Base-by-base conservation (phyloP, 1,140 invertebrate species). In the Drosophila kikkawai region DNA sequence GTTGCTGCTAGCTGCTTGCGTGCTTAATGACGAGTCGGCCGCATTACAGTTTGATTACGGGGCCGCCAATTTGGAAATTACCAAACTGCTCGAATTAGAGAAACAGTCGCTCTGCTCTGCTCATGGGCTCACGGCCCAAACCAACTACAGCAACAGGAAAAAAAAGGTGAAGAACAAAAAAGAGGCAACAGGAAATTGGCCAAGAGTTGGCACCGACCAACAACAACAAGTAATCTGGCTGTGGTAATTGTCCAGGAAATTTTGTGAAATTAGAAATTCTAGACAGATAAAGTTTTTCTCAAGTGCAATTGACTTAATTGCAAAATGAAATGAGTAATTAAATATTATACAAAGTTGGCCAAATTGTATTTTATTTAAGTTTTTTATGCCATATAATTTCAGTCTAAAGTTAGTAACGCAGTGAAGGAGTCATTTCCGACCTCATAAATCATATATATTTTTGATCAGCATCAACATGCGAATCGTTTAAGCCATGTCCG, bases 11-110 rank as follows among this genome's bases (percentile, higher is more conserved):
- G 55, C 45, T 84, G 82, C 71, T 87, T 82, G 84, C 83, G 83
- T 87, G 83, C 84, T 80, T 82, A 83, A 78, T 74, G 73, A 51
- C 61, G 69, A 87, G 60, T 80, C 83, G 84, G 80, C 84, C 84
- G 84, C 77, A 87, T 87, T 88, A 87, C 84, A 83, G 80, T 87
- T 73, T 87, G 84, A 87, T 87, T 87, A 87, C 74, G 58, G 75
- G 50, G 84, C 64, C 64, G 71, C 42, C 76, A 88, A 87, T 88
- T 83, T 87, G 79, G 68, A 83, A 87, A 87, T 87, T 83, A 87
- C 84, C 84, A 75, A 88, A 88, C 80, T 87, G 79, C 79, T 86
- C 79, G 81, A 86, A 82, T 86, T 86, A 87, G 81, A 79, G 66
- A 82, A 76, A 73, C 81, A 81, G 42, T 34, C 57, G 44, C 57